Base-by-base conservation (phyloP, 2,113 vertebrate genomes). In the Oreochromis aureus region DNA sequence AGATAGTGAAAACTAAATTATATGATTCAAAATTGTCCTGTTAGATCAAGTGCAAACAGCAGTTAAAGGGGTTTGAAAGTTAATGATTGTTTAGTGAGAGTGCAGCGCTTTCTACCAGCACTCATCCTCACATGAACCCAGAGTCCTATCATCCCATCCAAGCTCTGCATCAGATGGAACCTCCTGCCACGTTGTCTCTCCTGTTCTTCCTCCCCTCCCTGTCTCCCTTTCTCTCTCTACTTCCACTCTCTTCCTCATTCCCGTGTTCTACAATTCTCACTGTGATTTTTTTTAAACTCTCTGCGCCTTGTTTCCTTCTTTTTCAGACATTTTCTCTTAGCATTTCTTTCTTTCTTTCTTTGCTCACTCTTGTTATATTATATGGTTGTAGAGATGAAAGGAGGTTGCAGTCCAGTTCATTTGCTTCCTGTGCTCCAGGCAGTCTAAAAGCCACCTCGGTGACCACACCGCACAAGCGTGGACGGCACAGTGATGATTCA, bases 171-270 rank as follows among this genome's bases (percentile, higher is more conserved):
- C 84, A 90, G 89, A 91, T 80, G 24, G 95, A 90, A 88, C 92
- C 94, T 95, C 82, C 92, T 96, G 96, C 96, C 96, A 97, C 96
- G 96, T 97, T 85, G 95, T 95, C 96, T 95, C 91, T 92, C 89
- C 87, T 71, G 3, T 83, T 80, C 54, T 85, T 16, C 51, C 51
- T 85, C 82, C 82, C 90, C 86, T 92, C 89, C 81, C 79, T 88
- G 39, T 86, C 76, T 18, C 53, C 4, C 19, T 56, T 73, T 81
- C 24, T 39, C 66, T 83, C 82, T 89, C 51, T 78, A 48, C 59
- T 80, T 83, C 69, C 63, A 84, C 61, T 87, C 87, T 89, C 90
- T 89, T 91, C 91, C 91, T 92, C 84, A 90, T 93, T 94, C 90
- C 58, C 89, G 86, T 6, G 16, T 66, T 83, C 81, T 10, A 30